Conservation (phyloP, 2,888 invertebrate genomes). For the Idaea dimidiata region DNA sequence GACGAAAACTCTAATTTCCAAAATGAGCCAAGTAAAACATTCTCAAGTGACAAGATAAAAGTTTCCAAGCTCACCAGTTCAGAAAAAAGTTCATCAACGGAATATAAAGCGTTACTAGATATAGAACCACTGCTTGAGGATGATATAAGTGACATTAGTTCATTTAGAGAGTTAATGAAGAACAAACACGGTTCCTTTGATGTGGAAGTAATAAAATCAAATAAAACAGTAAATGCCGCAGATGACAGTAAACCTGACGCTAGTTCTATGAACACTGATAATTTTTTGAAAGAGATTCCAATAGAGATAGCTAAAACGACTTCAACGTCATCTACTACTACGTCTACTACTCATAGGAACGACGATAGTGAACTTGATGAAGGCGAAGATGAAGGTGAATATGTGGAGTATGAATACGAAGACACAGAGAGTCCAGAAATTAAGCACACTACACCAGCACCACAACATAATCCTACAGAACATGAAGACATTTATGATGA, state of each 20-base stretch:
- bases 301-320: constrained; percentile 34
- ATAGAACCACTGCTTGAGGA: constrained; percentile 81
- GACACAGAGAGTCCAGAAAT: constrained; percentile 57
- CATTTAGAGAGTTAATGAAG: constrained; percentile 74
- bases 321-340: constrained; percentile 32
- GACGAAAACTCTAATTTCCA: constrained; percentile 42
- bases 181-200: constrained; percentile 71
- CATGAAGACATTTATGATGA: constrained; percentile 69
- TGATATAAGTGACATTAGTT: constrained; percentile 74
- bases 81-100: constrained; percentile 62
- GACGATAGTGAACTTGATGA: constrained; percentile 49
- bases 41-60: constrained; percentile 41
- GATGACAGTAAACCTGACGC: constrained; percentile 71
- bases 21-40: constrained; percentile 41
- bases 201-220: constrained; percentile 78
- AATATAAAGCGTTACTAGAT: constrained; percentile 75
- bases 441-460: constrained; percentile 50
- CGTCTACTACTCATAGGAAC: constrained; percentile 36
- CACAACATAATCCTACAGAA: constrained; percentile 46
- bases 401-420: constrained; percentile 68
- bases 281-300: constrained; percentile 49
- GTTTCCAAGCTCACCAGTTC: constrained; percentile 38
- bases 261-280: constrained; percentile 65
- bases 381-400: constrained; percentile 58
- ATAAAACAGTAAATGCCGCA: constrained; percentile 45